Percentiles rank a stretch among this genome's conserved stretches.
Conservation (phyloP, 2,113 vertebrate genomes). For the Tyrannus savana region DNA sequence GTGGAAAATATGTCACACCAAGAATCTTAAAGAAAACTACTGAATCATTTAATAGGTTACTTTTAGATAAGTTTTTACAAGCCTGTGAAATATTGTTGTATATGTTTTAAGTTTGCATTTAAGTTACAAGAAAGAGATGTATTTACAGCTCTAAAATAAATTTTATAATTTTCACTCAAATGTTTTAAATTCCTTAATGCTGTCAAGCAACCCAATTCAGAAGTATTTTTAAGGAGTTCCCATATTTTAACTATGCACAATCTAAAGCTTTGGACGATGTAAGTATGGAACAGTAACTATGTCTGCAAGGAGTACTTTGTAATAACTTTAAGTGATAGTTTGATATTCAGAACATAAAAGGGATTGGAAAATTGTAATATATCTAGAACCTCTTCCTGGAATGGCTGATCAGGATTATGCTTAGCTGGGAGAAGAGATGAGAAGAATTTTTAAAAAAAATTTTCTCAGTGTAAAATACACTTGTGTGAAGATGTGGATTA, state of each 20-base stretch:
- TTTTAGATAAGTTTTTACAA: neutral
- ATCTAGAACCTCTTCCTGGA: neutral
- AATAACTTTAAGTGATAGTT: neutral
- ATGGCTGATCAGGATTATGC: neutral
- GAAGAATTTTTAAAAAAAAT: neutral
- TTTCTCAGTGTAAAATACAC: neutral
- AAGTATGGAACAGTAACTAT: constrained; percentile 71
- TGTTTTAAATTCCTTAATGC: constrained; percentile 75
- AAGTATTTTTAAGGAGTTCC: constrained; percentile 92
- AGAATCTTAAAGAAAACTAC: neutral
- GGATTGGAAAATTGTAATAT: neutral
- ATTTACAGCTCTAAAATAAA: neutral
- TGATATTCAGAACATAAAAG: neutral
- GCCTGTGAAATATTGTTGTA: neutral
- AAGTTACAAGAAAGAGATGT: neutral
- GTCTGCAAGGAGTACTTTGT: neutral
- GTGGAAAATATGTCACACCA: neutral
- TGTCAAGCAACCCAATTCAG: constrained; percentile 86
- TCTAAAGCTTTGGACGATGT: constrained; percentile 96
- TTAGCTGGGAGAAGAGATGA: neutral
- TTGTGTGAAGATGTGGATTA: neutral
- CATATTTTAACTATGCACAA: constrained; percentile 97
- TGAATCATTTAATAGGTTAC: neutral
- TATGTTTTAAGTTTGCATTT: neutral
- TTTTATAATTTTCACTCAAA: neutral